A percentile compares a stretch with the other conserved stretches of the same genome.
Evolutionary conservation across 2,113 vertebrate species (phyloP).

Genomic region (Alces alces): DNA sequence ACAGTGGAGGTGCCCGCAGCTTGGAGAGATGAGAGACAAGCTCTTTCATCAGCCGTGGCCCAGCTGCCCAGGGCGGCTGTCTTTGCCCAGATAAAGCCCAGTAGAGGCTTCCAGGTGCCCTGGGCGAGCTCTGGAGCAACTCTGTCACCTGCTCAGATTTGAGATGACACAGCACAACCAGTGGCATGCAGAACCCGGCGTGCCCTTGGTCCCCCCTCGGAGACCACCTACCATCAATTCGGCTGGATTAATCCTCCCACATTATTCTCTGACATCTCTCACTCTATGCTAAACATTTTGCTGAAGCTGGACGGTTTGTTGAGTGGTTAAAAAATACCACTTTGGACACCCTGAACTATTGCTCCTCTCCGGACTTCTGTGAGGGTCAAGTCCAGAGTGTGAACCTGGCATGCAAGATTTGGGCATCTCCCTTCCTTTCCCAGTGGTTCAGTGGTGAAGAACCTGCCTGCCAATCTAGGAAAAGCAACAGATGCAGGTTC

Average conservation of each 20-base stretch:
- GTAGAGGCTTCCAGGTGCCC: not conserved
- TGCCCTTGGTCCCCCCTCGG: not conserved
- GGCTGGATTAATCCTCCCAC: not conserved
- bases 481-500: not conserved
- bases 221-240: not conserved
- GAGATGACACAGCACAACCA: not conserved
- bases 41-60: not conserved
- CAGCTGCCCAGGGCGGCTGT: not conserved
- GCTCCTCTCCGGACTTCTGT: too few species aligned
- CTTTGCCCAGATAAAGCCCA: not conserved
- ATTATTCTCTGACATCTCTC: not conserved
- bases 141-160: not conserved
- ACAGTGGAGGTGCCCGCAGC: constrained; percentile 66
- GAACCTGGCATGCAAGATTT: not conserved
- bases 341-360: not conserved
- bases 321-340: fast-evolving
- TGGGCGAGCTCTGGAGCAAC: not conserved
- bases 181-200: fast-evolving
- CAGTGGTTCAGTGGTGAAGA: not conserved
- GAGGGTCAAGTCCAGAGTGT: not conserved
- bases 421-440: not conserved
- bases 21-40: constrained; percentile 79
- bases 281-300: fast-evolving
- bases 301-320: fast-evolving
- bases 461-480: not conserved